Evolutionary conservation across 2,113 vertebrate species (phyloP).

Genomic region (Lophotis ruficrista): DNA sequence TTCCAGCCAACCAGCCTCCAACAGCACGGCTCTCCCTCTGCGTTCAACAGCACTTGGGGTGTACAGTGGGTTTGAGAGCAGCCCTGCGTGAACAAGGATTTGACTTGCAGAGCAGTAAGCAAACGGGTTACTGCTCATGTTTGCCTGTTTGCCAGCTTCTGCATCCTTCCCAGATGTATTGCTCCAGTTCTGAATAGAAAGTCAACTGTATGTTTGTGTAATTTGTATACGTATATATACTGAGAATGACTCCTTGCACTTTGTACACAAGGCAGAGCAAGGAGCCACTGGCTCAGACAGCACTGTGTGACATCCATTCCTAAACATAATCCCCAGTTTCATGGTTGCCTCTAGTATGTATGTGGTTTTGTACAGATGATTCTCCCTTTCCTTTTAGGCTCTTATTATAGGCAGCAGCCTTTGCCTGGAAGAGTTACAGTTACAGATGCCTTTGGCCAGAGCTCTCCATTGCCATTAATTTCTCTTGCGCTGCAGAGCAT

Average conservation of each 20-base stretch:
- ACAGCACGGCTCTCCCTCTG: background rate
- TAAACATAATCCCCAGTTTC: background rate
- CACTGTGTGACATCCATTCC: background rate
- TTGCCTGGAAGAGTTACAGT: background rate
- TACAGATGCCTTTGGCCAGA: background rate
- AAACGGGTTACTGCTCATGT: background rate
- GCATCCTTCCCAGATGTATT: background rate
- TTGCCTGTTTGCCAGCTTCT: slow-evolving; percentile 30
- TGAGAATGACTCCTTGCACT: background rate
- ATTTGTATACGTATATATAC: background rate
- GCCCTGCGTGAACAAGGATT: background rate
- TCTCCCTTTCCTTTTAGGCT: background rate
- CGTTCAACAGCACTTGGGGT: background rate
- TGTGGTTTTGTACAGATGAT: background rate
- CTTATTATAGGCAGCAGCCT: background rate
- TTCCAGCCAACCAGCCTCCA: background rate
- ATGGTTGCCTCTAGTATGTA: background rate
- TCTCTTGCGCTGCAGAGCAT: background rate
- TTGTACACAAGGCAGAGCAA: accelerated
- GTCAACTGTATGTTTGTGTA: background rate
- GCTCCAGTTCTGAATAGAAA: background rate
- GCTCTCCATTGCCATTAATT: background rate
- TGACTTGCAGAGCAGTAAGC: background rate
- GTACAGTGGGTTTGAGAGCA: background rate
- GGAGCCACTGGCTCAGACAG: background rate